A percentile compares a stretch with the other conserved stretches of the same genome.
Conservation (phyloP, 2,888 invertebrate genomes). For the Sympetrum striolatum region DNA sequence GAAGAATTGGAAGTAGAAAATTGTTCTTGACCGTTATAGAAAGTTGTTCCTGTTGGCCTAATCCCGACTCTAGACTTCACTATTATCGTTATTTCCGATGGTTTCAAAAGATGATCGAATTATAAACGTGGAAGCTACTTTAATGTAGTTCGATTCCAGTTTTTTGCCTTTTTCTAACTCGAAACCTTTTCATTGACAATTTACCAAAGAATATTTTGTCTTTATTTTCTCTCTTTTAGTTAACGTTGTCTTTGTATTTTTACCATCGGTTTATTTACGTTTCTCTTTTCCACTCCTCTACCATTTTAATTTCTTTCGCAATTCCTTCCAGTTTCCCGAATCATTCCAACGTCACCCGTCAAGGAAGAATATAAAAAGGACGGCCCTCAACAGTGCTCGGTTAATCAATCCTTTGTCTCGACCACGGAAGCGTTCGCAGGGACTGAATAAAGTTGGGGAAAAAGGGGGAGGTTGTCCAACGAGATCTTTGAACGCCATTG, state of each 20-base stretch:
- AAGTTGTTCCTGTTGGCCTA: too few relatives aligned
- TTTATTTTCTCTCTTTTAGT: not conserved
- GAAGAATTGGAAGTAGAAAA: too few relatives aligned
- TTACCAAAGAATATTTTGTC: not conserved
- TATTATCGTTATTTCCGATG: too few relatives aligned
- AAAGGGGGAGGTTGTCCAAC: not conserved
- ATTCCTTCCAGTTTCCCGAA: not conserved
- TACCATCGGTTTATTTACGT: not conserved
- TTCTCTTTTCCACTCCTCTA: too few relatives aligned
- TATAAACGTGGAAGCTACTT: too few relatives aligned
- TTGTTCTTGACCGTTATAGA: too few relatives aligned
- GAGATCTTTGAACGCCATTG: not conserved
- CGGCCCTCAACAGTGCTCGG: not conserved
- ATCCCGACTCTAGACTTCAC: too few relatives aligned
- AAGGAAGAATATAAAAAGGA: not conserved
- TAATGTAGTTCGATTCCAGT: too few relatives aligned
- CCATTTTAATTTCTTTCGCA: not conserved
- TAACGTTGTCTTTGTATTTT: not conserved
- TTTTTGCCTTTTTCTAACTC: too few relatives aligned
- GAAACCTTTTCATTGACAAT: too few relatives aligned
- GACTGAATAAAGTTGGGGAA: not conserved
- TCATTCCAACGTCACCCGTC: not conserved
- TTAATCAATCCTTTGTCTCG: constrained; percentile 36
- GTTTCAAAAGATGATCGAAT: too few relatives aligned
- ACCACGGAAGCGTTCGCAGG: constrained; percentile 11